phyloP scores from a whole-genome alignment of 2,113 vertebrate species.

The Leptocoma aspasia region DNA sequence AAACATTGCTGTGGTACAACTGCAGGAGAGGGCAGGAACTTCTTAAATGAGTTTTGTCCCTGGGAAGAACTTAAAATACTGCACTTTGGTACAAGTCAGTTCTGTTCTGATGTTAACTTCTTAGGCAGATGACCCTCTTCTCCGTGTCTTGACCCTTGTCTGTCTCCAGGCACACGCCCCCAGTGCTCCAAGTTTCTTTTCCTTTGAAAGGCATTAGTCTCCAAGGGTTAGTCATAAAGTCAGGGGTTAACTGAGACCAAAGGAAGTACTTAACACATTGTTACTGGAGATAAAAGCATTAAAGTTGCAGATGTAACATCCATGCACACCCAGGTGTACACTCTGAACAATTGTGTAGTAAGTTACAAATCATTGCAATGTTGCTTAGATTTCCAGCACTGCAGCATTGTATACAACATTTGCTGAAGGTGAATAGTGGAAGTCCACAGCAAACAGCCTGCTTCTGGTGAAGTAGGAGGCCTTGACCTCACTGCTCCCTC shows the following conservation, averaged over 20 bases:
- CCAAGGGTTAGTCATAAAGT: neutral
- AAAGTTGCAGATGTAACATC: neutral
- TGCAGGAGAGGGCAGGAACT: neutral
- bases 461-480: neutral
- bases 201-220: neutral
- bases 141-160: neutral
- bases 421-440: neutral
- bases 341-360: neutral
- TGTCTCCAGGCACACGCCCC: neutral
- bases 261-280: neutral
- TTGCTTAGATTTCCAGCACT: neutral
- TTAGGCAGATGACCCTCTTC: neutral
- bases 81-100: neutral
- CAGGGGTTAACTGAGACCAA: neutral
- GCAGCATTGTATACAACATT: fast-evolving
- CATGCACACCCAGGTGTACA: neutral
- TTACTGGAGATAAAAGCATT: neutral
- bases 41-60: neutral
- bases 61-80: neutral
- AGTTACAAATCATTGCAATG: neutral
- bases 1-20: neutral
- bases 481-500: neutral
- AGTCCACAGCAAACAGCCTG: neutral
- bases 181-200: neutral
- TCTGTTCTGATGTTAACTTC: neutral